Base-by-base conservation (phyloP, 2,888 invertebrate species). In the Phyllotreta striolata region DNA sequence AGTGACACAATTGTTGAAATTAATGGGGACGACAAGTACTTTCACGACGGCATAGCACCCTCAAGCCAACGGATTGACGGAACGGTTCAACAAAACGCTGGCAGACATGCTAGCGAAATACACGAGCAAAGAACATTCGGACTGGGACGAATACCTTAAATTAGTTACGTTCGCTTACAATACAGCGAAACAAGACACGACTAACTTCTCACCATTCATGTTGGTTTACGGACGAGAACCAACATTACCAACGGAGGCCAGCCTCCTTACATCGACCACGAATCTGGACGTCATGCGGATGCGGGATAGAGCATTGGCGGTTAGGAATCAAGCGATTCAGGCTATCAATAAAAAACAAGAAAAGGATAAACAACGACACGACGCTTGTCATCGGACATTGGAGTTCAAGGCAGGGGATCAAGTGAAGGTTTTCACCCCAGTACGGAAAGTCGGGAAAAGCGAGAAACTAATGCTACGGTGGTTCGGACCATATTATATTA, bases 51-150 rank as follows among this genome's bases (percentile, higher is more conserved):
- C 62, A 6, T 65, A 68, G 10, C 69, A 65, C 55, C 49, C 63
- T 37, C 5, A 55, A 10, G 63, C 52, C 3, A 71, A 72, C 40
- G 71, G 69, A 0, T 34, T 72, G 9, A 67, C 67, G 2, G 73
- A 71, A 57, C 24, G 72, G 14, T 66, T 70, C 43, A 72, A 74
- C 55, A 67, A 69, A 55, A 74, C 70, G 0, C 51, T 72, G 7
- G 70, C 64, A 0, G 64, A 73, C 24, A 66, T 68, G 66, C 34
- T 71, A 4, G 51, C 58, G 8, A 62, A 66, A 38, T 70, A 65
- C 44, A 66, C 64, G n/a, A 67, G 67, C 14, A 67, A 62, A 5
- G 12, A 64, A 38, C 63, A 60, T 35, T 61, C 61, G 6, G 59
- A 66, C 38, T 66, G 66, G 63, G 61, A 61, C 39, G 56, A 41